phyloP scores from a whole-genome alignment of 2,113 vertebrate genomes.

The Paedocypris sp. region DNA sequence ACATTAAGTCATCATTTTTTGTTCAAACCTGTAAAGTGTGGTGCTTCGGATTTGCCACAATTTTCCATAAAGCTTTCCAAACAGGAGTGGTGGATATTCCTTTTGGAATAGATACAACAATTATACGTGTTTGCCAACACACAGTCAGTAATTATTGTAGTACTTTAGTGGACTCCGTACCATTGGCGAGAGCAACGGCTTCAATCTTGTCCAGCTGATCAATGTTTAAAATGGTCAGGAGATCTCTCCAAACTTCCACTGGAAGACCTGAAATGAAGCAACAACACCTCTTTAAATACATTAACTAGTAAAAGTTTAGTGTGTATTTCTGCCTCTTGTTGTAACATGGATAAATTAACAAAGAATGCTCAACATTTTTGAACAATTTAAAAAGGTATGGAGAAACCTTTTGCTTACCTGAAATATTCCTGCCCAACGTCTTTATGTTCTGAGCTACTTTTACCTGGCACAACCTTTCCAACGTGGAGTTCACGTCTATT shows the following conservation, averaged over 20 bases:
- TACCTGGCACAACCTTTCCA: constrained; percentile 60
- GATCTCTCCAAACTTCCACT: constrained; percentile 61
- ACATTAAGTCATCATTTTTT: not conserved
- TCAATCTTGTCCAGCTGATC: constrained; percentile 72
- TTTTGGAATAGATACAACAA: constrained; percentile 14
- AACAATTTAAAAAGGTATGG: no score
- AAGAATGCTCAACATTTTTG: no score
- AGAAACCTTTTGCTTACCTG: constrained; percentile 63
- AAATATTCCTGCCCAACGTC: constrained; percentile 61
- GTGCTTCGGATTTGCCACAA: constrained; percentile 69
- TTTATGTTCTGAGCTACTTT: constrained; percentile 60
- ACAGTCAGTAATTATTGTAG: no score
- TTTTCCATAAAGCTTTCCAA: constrained; percentile 71
- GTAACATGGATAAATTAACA: no score
- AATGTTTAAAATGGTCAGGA: constrained; percentile 68
- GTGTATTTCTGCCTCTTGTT: no score
- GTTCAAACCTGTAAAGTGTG: constrained; percentile 55
- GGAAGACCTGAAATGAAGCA: constrained; percentile 54
- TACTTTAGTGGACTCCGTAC: no score
- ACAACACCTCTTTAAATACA: no score
- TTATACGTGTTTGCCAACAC: no score
- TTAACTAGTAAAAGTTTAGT: no score
- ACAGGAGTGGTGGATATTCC: constrained; percentile 68
- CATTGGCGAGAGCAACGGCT: constrained; percentile 62
- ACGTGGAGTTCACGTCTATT: constrained; percentile 27